Base-by-base conservation (phyloP, 30 jellyfish, hydroid and myxozoan genomes). In the Cassiopea andromeda region DNA sequence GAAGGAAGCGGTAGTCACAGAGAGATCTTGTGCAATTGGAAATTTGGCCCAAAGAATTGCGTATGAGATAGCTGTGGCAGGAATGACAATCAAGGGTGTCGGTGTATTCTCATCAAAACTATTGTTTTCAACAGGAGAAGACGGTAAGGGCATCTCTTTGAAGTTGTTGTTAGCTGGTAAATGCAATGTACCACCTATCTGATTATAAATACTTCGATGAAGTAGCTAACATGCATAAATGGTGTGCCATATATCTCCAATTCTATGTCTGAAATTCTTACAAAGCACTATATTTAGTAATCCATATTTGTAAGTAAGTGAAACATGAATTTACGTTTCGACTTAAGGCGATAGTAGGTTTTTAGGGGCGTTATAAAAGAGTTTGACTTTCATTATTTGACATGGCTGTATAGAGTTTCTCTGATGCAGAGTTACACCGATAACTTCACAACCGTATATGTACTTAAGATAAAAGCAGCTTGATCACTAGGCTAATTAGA, bases 81-180 rank as follows among this genome's bases (percentile, higher is more conserved):
- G 92, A 0, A 73, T 84, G 80, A 84, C 92, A 15, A 44, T 46
- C 50, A 84, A 84, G 72, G 92, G 92, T 16, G 79, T 50, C 58
- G 92, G 92, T 1, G 69, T 57, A 43, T 84, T 45, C 64, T 67
- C 92, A 7, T 38, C 38, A 2, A 48, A 18, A 66, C 15, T 45
- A n/a, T 12, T 15, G 46, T 74, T 17, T 60, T 9, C 47, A 71
- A 85, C 88, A 8, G 14, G 48, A 2, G 18, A 85, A 84, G 68
- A 59, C 27, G 86, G 92, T 84, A 58, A 47, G 85, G 7, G 8
- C 5, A 5, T 2, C 5, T 50, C 64, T 27, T 12, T 77, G 27
- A 45, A 7, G 2, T 1, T 8, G n/a, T 38, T 13, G 19, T 48
- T 38, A n/a, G n/a, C n/a, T n/a, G 60, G 71, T 75, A 12, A 3